Conservation (phyloP, 2,113 vertebrate genomes). For the Penelope pileata region DNA sequence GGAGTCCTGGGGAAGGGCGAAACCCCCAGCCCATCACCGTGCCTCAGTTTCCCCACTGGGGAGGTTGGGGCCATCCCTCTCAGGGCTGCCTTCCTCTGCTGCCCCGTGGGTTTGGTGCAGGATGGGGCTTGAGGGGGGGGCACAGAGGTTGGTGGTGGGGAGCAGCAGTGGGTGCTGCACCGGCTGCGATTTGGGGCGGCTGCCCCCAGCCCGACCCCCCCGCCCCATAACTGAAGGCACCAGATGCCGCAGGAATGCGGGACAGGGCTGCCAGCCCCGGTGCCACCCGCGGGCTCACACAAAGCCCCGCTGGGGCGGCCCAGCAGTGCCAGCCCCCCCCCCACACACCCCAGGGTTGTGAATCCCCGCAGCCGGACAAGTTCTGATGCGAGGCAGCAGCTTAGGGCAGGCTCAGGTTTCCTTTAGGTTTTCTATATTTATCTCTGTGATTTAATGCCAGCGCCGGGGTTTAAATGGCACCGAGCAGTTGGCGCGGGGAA, state of each 20-base stretch:
- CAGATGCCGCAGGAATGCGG: constrained; percentile 70
- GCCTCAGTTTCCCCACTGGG: not conserved
- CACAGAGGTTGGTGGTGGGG: rapidly evolving
- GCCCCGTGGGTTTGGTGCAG: no score
- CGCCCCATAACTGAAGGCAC: constrained; percentile 70
- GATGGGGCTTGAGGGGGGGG: not conserved
- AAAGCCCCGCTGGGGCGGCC: constrained; percentile 55
- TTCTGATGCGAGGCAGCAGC: constrained; percentile 99
- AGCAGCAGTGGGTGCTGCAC: not conserved
- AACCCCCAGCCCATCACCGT: not conserved
- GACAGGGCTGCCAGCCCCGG: constrained; percentile 22
- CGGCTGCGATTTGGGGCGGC: rapidly evolving
- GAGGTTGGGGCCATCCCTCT: rapidly evolving
- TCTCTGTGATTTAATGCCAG: constrained; percentile 97
- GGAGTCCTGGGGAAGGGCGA: not conserved
- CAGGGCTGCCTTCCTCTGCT: rapidly evolving
- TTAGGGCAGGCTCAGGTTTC: constrained; percentile 96
- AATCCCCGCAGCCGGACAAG: constrained; percentile 90
- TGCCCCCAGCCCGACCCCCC: not conserved
- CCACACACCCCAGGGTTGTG: not conserved
- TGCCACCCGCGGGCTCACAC: constrained; percentile 70
- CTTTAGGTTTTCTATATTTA: constrained; percentile 97
- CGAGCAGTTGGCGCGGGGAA: constrained; percentile 84
- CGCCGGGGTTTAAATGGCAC: constrained; percentile 99
- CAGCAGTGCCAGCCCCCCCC: constrained; percentile 5